Conservation (phyloP, 2,113 vertebrate genomes). For the Apodemus sylvaticus region DNA sequence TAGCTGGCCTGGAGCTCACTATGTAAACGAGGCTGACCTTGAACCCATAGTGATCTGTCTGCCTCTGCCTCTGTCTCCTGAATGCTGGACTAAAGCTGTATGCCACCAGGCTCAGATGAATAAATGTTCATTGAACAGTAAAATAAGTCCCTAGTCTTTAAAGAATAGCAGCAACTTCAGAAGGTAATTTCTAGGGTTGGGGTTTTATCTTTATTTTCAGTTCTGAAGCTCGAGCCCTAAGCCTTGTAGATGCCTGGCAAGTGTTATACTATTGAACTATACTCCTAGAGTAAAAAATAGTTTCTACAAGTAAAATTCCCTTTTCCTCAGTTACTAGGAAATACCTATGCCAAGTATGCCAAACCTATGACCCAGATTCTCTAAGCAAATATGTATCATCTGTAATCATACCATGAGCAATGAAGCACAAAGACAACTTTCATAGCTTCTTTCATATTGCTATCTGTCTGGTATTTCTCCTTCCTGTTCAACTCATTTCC, state of each 20-base stretch:
- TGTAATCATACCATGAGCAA: neutral
- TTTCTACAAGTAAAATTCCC: slow-evolving; percentile 9
- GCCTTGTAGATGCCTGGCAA: neutral
- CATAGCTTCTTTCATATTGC: neutral
- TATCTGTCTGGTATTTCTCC: neutral
- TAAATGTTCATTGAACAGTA: slow-evolving; percentile 35
- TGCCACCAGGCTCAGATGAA: neutral
- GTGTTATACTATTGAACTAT: neutral
- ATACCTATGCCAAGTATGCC: neutral
- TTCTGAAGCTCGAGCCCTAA: neutral
- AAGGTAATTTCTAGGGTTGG: slow-evolving; percentile 5
- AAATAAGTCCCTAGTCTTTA: slow-evolving; percentile 18
- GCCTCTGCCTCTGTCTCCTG: neutral
- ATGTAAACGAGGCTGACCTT: neutral
- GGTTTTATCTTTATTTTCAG: neutral
- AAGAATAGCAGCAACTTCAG: slow-evolving; percentile 21
- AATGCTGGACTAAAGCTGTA: neutral
- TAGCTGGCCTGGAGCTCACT: neutral
- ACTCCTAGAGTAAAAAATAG: neutral
- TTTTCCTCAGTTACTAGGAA: slow-evolving; percentile 7
- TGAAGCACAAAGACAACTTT: slow-evolving; percentile 34
- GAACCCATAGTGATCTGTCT: neutral
- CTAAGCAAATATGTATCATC: neutral
- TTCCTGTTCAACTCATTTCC: neutral
- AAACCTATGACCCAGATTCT: neutral